Conservation (phyloP, 2,888 invertebrate genomes). For the Celastrina argiolus region DNA sequence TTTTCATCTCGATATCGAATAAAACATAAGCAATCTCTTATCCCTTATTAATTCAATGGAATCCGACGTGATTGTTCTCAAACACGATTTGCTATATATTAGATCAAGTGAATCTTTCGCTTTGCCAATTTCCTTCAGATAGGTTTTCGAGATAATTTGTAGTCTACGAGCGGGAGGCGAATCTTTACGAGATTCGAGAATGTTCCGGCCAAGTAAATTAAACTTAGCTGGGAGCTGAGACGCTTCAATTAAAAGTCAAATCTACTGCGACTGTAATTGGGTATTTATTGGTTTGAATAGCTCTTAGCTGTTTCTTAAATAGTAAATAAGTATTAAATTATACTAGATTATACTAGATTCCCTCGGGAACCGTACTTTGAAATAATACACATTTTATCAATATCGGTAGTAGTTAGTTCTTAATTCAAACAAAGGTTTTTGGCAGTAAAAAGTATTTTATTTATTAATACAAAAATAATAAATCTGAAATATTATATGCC, state of each 20-base stretch:
- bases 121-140: constrained; percentile 35
- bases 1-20: too few species aligned
- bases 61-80: constrained; percentile 4
- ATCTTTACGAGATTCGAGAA: constrained; percentile 36
- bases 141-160: constrained; percentile 38
- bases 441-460: too few species aligned
- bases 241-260: constrained; percentile 46
- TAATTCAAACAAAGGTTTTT: too few species aligned
- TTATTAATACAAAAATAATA: too few species aligned
- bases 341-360: too few species aligned
- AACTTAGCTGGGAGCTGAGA: constrained; percentile 33
- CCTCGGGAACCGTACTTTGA: too few species aligned
- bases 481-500: too few species aligned
- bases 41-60: constrained; percentile 14
- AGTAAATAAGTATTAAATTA: too few species aligned
- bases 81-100: constrained; percentile 24
- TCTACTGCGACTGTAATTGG: constrained; percentile 32
- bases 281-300: constrained; percentile 16
- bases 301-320: not conserved
- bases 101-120: constrained; percentile 35
- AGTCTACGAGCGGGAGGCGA: constrained; percentile 33
- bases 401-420: too few species aligned
- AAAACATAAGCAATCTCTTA: not conserved
- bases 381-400: too few species aligned
- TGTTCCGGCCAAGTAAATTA: constrained; percentile 39